phyloP scores from a whole-genome alignment of 2,113 vertebrate species.

The Phrynosoma blainvillii region DNA sequence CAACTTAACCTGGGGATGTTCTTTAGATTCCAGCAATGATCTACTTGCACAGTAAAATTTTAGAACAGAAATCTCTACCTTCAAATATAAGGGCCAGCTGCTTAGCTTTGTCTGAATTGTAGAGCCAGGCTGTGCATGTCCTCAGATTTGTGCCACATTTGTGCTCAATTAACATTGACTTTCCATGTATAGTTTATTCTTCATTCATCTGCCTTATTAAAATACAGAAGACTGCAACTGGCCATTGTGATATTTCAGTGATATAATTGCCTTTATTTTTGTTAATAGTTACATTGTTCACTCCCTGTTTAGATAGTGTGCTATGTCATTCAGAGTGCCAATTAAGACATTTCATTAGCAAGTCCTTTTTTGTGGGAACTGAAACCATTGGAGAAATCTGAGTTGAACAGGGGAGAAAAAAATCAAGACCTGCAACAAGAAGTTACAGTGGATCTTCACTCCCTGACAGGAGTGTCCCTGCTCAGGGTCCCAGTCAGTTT shows the following conservation, averaged over 20 bases:
- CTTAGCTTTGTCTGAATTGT: slow-evolving; percentile 17
- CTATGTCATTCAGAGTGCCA: background rate
- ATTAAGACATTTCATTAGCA: background rate
- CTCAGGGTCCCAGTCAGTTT: background rate
- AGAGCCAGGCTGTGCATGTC: background rate
- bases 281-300: slow-evolving; percentile 9
- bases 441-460: background rate
- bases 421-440: background rate
- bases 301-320: background rate
- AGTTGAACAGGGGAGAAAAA: background rate
- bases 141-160: background rate
- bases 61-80: slow-evolving; percentile 33
- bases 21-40: slow-evolving; percentile 52
- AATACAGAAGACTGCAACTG: background rate
- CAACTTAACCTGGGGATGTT: slow-evolving; percentile 55
- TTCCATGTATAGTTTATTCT: background rate
- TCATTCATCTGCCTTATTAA: background rate
- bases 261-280: background rate
- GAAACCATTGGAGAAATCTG: background rate
- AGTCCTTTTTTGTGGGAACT: background rate
- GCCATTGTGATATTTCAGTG: slow-evolving; percentile 20
- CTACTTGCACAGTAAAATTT: slow-evolving; percentile 19
- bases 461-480: background rate
- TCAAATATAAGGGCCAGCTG: slow-evolving; percentile 6
- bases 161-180: background rate